These are phyloP conservation scores for Taenioides sp. DNA, from an alignment of 2,797 vertebrate genomes.

Conservation along the genomic window DNA sequence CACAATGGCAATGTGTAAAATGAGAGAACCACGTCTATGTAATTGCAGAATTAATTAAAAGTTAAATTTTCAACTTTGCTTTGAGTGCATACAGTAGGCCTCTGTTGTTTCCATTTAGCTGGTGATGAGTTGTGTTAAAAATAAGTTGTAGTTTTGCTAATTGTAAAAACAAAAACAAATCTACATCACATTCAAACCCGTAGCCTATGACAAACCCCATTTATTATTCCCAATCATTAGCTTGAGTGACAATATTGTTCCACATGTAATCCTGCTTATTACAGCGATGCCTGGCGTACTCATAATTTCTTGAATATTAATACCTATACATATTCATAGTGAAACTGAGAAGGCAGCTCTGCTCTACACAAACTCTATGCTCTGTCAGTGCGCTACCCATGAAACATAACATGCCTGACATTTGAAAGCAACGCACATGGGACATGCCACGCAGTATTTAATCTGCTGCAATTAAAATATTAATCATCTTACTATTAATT, in stretches of 20 bases:
- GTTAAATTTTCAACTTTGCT: too few relatives aligned
- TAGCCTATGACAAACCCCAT: neutral
- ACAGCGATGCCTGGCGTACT: neutral
- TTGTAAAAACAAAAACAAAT: neutral
- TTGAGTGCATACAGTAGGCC: too few relatives aligned
- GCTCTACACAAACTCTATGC: conserved; percentile 12
- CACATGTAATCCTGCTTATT: conserved; percentile 4
- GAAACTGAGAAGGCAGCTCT: conserved; percentile 1
- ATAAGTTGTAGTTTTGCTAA: neutral
- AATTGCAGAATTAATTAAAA: neutral
- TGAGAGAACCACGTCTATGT: neutral
- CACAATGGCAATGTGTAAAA: neutral
- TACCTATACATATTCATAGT: neutral
- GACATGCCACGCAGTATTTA: conserved; percentile 62
- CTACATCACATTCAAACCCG: neutral
- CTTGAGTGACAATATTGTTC: conserved; percentile 4
- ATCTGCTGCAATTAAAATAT: conserved; percentile 82
- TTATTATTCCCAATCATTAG: neutral
- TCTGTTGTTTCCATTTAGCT: too few relatives aligned
- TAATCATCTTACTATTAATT: conserved; percentile 90
- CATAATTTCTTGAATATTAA: conserved; percentile 17
- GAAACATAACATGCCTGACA: conserved; percentile 37
- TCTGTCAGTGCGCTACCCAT: conserved; percentile 7
- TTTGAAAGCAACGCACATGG: conserved; percentile 32
- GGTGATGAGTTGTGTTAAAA: neutral